Percentiles rank a stretch among this genome's conserved stretches.
These are phyloP conservation scores for Enteromius radiatus DNA, from an alignment of 2,797 vertebrate genomes.

Conservation along the genomic window DNA sequence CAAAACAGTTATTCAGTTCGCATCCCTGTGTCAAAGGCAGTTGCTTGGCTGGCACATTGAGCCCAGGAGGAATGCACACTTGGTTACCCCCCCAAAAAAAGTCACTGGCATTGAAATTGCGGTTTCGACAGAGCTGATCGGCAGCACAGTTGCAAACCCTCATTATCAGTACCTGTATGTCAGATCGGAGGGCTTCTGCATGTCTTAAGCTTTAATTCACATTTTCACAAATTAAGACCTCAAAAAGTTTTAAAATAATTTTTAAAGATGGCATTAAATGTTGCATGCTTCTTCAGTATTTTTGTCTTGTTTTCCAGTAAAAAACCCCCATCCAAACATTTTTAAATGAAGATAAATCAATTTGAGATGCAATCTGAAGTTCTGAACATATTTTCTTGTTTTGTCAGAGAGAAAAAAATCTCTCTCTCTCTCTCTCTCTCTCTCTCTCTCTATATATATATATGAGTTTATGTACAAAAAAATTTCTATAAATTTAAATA, in stretches of 20 bases:
- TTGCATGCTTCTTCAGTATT: not conserved
- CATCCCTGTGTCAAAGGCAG: not conserved
- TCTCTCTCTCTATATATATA: too few relatives aligned
- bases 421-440: too few relatives aligned
- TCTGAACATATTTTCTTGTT: not conserved
- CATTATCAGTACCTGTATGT: not conserved
- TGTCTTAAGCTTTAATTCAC: not conserved
- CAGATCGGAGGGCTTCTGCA: not conserved
- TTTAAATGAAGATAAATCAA: too few relatives aligned
- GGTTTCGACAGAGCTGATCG: not conserved
- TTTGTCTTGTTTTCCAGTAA: not conserved
- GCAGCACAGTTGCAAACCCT: not conserved
- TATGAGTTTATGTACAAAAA: too few relatives aligned
- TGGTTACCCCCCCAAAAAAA: not conserved
- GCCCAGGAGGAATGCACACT: not conserved
- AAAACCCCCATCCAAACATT: not conserved
- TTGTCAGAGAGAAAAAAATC: too few relatives aligned
- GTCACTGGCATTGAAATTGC: not conserved
- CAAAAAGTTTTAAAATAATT: too few relatives aligned
- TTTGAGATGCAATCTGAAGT: too few relatives aligned
- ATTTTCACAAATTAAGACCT: not conserved
- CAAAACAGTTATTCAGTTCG: not conserved
- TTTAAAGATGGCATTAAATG: too few relatives aligned
- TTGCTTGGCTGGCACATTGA: not conserved
- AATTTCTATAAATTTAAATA: too few relatives aligned